Conservation (phyloP, 2,888 invertebrate species). For the Maniola hyperantus region DNA sequence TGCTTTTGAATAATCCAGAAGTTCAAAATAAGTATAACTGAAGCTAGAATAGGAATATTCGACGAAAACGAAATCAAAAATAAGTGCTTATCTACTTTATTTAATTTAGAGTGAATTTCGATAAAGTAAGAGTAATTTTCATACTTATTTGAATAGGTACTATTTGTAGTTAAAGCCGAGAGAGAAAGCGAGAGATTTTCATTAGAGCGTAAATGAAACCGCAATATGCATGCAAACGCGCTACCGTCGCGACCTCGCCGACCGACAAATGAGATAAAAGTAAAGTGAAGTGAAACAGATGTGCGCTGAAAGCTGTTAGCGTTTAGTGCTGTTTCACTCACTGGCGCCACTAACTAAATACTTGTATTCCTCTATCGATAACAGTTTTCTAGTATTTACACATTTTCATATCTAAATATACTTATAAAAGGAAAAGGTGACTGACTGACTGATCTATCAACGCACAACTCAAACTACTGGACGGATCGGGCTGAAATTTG, state of each 20-base stretch:
- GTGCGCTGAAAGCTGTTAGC: background rate
- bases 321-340: background rate
- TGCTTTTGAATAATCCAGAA: too few relatives aligned
- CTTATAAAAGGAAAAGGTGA: too few relatives aligned
- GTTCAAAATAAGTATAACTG: too few relatives aligned
- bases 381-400: background rate
- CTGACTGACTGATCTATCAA: too few relatives aligned
- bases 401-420: too few relatives aligned
- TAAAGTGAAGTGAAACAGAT: background rate
- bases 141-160: background rate
- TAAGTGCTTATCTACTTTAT: too few relatives aligned
- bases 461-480: too few relatives aligned
- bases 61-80: too few relatives aligned
- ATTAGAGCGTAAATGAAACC: conserved; percentile 10
- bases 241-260: too few relatives aligned
- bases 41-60: too few relatives aligned
- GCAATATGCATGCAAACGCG: background rate
- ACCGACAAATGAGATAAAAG: conserved; percentile 3
- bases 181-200: background rate
- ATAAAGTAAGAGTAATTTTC: background rate
- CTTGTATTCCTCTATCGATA: background rate
- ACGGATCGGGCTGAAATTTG: too few relatives aligned
- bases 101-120: too few relatives aligned
- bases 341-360: background rate
- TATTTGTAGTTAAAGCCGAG: background rate